Evolutionary conservation across 1,140 invertebrate species (phyloP), one percentile per base, ranked within the genome.

Genomic region (Glossosoma conforme): DNA sequence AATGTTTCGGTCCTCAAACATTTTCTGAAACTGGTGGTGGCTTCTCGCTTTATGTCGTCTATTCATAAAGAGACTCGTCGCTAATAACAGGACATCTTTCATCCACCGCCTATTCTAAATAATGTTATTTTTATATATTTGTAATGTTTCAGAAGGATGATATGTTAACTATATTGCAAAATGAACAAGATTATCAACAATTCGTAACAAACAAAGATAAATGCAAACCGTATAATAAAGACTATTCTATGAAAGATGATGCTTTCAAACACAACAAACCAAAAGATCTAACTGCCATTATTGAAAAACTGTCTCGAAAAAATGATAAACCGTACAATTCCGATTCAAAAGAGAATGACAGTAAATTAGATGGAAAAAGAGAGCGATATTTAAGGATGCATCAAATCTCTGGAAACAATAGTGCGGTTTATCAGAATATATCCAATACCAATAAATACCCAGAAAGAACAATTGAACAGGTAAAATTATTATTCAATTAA

Each of bases 271-370:
- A 33, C 13, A n/a, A 21, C 24, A 19, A 18, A 2, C 18, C 2
- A 35, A 77, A 84, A 70, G 71, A 86, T 72, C 62, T 82, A 44
- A 78, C 72, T 10, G 61, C 70, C 40, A 64, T 79, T n/a, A 60
- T 79, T 37, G 70, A 75, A 54, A 75, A 69, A 60, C 65, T 79
- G 19, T 25, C 47, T 18, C 63, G 61, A 11, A 64, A 65, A 50
- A 61, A 60, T n/a, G 67, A 65, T n/a, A 28, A 28, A 8, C 24
- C 24, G 24, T 28, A 55, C 64, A 61, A 28, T 5, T 42, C 60
- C 8, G 46, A 54, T 11, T 60, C 48, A 35, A 38, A 58, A 11
- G 20, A 45, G 30, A 53, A 59, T n/a, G 25, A 15, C 10, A 15
- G 35, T 24, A 45, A 44, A 46, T 40, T 33, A 44, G 37, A 28